Percentiles rank a stretch among this genome's conserved stretches.
phyloP scores from a whole-genome alignment of 2,797 vertebrate species.

The Myiotriccus ornatus region DNA sequence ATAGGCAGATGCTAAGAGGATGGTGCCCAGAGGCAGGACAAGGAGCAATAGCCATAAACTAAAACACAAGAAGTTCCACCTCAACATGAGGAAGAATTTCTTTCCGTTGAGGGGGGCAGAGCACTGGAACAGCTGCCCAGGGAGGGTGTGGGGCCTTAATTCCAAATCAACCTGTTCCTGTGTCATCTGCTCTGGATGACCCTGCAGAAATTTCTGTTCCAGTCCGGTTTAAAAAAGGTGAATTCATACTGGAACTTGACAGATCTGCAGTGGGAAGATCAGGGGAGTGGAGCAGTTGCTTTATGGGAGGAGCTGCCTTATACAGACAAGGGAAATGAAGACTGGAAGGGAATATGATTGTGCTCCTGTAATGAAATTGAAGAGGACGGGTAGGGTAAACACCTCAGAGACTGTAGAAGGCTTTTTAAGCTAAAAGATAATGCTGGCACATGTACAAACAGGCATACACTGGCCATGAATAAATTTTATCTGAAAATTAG shows the following conservation, averaged over 20 bases:
- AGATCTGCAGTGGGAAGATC: background rate
- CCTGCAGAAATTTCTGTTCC: background rate
- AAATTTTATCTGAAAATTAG: constrained; percentile 28
- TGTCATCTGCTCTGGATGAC: background rate
- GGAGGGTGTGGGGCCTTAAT: background rate
- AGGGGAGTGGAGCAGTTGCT: background rate
- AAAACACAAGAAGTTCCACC: background rate
- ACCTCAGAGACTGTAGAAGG: background rate
- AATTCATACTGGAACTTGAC: background rate
- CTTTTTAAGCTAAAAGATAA: background rate
- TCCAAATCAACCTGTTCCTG: background rate
- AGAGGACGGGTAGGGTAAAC: background rate
- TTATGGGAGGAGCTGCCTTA: background rate
- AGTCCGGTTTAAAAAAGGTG: background rate
- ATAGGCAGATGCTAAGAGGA: background rate
- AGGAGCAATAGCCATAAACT: background rate
- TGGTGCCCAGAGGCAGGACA: background rate
- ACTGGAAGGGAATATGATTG: background rate
- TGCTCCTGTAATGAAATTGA: background rate
- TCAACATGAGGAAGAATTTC: background rate
- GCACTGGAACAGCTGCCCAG: background rate
- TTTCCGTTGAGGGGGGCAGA: background rate
- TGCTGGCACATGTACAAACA: background rate
- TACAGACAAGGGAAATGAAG: background rate
- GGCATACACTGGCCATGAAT: background rate